These are phyloP conservation scores for Sebastes taczanowskii DNA, from an alignment of 2,797 vertebrate species.

Conservation along the genomic window DNA sequence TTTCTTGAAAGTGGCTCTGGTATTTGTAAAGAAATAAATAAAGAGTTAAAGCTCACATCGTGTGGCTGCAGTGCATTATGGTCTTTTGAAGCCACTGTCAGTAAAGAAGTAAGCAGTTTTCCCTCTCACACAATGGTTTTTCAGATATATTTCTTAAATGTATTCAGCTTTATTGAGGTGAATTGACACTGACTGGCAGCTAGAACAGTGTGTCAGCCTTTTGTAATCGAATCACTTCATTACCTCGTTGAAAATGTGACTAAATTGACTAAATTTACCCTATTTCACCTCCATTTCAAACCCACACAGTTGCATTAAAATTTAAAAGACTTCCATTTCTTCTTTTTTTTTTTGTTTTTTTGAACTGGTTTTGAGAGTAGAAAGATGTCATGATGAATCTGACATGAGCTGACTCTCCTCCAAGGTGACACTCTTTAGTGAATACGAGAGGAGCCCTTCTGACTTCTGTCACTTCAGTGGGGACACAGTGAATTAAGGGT, in stretches of 20 bases:
- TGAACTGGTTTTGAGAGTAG: neutral
- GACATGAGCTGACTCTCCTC: constrained; percentile 36
- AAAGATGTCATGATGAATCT: constrained; percentile 40
- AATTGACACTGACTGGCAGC: neutral
- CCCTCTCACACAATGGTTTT: neutral
- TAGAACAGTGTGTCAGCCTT: neutral
- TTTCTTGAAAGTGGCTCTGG: too few relatives aligned
- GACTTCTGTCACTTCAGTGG: constrained; percentile 66
- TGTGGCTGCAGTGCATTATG: constrained; percentile 1
- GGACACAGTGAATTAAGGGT: constrained; percentile 25
- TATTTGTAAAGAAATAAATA: neutral
- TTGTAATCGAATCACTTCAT: neutral
- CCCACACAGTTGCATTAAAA: neutral
- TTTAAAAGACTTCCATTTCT: neutral
- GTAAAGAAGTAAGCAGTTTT: neutral
- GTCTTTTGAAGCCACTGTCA: neutral
- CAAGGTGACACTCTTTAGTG: constrained; percentile 66
- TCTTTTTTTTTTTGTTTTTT: neutral
- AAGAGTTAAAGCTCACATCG: neutral
- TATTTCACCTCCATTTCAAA: neutral
- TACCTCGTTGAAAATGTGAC: neutral
- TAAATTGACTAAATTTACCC: neutral
- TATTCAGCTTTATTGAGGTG: neutral
- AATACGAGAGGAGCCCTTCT: constrained; percentile 35
- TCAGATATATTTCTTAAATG: neutral